Conservation (phyloP, 1,140 invertebrate species). For the Drosophila micromelanica region DNA sequence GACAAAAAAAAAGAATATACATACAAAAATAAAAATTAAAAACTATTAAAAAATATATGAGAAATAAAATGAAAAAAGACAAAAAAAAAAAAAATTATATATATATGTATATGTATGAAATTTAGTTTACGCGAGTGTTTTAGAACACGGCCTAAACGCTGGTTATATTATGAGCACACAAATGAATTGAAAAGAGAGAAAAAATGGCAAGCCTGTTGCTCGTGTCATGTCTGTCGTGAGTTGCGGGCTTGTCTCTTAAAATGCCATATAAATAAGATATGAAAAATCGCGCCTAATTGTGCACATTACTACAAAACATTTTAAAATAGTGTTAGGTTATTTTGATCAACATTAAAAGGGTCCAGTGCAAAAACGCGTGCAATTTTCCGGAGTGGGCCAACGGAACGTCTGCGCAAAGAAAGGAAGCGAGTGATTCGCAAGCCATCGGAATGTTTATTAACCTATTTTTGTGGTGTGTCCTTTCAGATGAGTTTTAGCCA, state of each 20-base stretch:
- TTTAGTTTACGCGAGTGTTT: not conserved
- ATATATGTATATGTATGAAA: not conserved
- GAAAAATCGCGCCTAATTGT: conserved; percentile 8
- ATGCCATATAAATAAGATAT: not conserved
- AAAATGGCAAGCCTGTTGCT: conserved; percentile 43
- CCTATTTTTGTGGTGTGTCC: conserved; percentile 50
- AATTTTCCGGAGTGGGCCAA: not conserved
- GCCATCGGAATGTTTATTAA: conserved; percentile 22
- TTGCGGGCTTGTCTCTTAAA: conserved; percentile 23
- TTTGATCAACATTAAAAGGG: not conserved
- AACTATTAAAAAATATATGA: conserved; percentile 15
- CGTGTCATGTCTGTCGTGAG: conserved; percentile 21
- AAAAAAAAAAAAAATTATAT: not conserved
- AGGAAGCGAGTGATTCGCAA: too few relatives aligned
- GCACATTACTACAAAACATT: not conserved
- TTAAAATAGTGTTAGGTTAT: too few relatives aligned
- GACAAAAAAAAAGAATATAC: not conserved
- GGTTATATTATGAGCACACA: not conserved
- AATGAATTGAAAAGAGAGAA: conserved; percentile 2
- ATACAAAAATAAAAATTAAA: not conserved
- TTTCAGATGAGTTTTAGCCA: conserved; percentile 53
- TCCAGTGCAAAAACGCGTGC: not conserved
- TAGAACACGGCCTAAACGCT: not conserved
- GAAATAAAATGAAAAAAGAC: not conserved
- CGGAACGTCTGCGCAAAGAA: not conserved